Percentiles rank a stretch among this genome's conserved stretches.
These are phyloP conservation scores for Dermatemys mawii DNA, from an alignment of 2,113 vertebrate genomes.

Conservation along the genomic window DNA sequence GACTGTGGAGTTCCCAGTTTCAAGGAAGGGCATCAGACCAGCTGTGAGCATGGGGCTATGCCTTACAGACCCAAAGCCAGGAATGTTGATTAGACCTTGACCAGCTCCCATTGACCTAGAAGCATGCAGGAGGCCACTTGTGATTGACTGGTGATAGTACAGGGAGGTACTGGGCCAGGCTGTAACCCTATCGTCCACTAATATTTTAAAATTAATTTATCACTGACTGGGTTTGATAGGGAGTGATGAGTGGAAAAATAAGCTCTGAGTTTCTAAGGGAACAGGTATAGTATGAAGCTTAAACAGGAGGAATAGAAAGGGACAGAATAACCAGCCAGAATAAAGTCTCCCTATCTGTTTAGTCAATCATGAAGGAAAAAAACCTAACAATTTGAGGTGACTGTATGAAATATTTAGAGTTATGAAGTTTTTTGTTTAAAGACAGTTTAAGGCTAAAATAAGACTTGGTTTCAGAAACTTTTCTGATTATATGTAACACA, in stretches of 20 bases:
- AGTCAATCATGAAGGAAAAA: background rate
- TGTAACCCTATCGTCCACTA: slow-evolving; percentile 66
- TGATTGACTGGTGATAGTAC: background rate
- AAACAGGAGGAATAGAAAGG: background rate
- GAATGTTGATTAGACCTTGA: background rate
- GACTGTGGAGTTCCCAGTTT: background rate
- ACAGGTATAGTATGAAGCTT: background rate
- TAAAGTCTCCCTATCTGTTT: too few relatives aligned
- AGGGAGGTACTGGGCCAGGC: background rate
- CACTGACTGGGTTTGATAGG: slow-evolving; percentile 51
- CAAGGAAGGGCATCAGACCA: background rate
- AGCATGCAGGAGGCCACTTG: background rate
- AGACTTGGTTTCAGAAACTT: background rate
- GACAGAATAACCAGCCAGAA: background rate
- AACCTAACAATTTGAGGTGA: background rate
- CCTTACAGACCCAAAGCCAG: background rate
- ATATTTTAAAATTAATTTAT: slow-evolving; percentile 67
- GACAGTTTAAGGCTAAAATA: background rate
- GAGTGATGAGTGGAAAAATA: slow-evolving; percentile 52
- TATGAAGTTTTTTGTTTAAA: too few relatives aligned
- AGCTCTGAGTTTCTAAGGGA: slow-evolving; percentile 9
- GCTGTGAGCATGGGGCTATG: background rate
- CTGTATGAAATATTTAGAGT: background rate
- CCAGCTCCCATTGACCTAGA: background rate
- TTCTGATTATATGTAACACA: background rate